These are phyloP conservation scores for Rhea americana DNA, from an alignment of 2,113 vertebrate genomes.

Conservation along the genomic window DNA sequence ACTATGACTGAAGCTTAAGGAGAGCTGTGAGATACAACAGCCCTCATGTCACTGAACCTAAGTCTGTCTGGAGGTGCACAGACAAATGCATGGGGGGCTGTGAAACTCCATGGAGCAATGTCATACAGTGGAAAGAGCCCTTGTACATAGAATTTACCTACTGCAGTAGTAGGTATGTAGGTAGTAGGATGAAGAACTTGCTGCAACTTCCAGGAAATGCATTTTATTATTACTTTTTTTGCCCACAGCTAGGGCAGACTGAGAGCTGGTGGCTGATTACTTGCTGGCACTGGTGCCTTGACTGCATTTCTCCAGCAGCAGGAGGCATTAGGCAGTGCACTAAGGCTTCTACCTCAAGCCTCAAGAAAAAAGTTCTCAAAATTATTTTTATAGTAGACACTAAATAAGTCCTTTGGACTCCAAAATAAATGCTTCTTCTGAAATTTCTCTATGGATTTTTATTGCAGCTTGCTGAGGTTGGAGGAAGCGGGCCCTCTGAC, in stretches of 20 bases:
- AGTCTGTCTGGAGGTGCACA: not conserved
- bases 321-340: not conserved
- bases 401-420: not conserved
- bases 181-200: not conserved
- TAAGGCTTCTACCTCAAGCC: not conserved
- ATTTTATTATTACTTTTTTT: not conserved
- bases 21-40: not conserved
- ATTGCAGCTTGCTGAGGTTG: constrained; percentile 31
- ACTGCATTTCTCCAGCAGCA: not conserved
- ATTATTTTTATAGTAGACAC: not conserved
- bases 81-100: not conserved
- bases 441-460: constrained; percentile 20
- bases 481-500: constrained; percentile 35
- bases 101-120: not conserved
- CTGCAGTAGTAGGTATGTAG: not conserved
- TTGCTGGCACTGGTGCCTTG: rapidly evolving
- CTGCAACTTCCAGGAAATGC: not conserved
- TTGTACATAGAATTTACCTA: not conserved
- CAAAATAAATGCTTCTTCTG: constrained; percentile 5
- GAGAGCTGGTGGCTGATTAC: not conserved
- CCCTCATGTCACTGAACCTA: not conserved
- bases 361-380: not conserved
- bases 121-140: not conserved
- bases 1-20: not conserved
- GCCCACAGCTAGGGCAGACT: not conserved